Evolutionary conservation across 37 sponge, comb jelly and placozoan species (phyloP).

Genomic region (Aplysina aerophoba): DNA sequence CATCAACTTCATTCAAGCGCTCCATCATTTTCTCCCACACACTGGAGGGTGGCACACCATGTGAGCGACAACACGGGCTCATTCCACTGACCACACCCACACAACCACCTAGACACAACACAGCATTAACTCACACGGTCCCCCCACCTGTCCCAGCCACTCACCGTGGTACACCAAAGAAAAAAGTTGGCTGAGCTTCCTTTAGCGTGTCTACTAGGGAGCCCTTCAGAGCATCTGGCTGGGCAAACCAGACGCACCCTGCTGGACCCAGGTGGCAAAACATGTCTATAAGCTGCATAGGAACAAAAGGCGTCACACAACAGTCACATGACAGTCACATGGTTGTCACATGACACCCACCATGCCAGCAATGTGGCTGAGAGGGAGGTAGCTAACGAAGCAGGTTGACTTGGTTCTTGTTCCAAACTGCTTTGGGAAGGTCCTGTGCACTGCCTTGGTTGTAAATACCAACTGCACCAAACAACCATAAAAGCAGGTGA

Average conservation of each 20-base stretch:
- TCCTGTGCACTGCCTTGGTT: not conserved
- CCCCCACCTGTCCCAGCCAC: not conserved
- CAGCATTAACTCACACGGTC: not conserved
- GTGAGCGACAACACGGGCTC: no score
- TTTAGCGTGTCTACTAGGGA: conserved; percentile 60
- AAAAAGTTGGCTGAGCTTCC: conserved; percentile 74
- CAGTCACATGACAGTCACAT: conserved; percentile 12
- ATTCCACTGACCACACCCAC: no score
- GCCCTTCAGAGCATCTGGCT: conserved; percentile 95
- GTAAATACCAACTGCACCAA: not conserved
- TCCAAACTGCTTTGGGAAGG: conserved; percentile 10
- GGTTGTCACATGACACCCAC: conserved; percentile 16
- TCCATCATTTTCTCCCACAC: conserved; percentile 84
- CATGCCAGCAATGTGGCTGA: conserved; percentile 40
- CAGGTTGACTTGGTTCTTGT: not conserved
- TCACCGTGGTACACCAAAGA: conserved; percentile 80
- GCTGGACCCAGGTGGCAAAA: conserved; percentile 36
- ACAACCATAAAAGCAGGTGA: not conserved
- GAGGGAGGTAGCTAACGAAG: conserved; percentile 40
- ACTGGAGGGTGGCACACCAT: no score
- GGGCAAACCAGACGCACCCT: conserved; percentile 73
- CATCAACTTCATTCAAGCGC: conserved; percentile 35
- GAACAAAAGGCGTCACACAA: not conserved
- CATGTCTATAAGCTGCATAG: conserved; percentile 68
- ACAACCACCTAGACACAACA: not conserved